Conservation (phyloP, 2,888 invertebrate species). For the Syrphus vitripennis region DNA sequence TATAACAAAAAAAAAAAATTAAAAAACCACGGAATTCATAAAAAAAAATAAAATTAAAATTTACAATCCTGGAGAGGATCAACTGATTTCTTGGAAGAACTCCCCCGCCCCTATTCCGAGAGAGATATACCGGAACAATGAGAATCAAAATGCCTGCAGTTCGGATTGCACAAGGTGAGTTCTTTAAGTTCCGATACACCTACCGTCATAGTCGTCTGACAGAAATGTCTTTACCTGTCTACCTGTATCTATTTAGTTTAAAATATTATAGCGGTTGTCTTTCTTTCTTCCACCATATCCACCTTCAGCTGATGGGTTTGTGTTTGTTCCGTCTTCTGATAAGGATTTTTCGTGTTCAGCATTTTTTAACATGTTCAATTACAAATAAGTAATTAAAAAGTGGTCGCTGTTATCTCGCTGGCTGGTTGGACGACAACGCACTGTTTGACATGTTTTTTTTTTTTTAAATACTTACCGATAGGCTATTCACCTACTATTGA, state of each 20-base stretch:
- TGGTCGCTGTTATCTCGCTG: slow-evolving; percentile 62
- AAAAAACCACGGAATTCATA: neutral
- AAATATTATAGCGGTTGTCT: neutral
- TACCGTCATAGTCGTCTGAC: neutral
- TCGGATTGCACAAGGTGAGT: slow-evolving; percentile 97
- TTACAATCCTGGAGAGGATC: slow-evolving; percentile 63
- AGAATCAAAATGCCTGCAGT: slow-evolving; percentile 99
- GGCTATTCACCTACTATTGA: neutral
- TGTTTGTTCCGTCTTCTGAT: slow-evolving; percentile 58
- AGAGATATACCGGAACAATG: slow-evolving; percentile 85
- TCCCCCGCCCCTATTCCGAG: slow-evolving; percentile 11
- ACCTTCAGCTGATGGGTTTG: neutral
- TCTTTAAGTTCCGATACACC: neutral
- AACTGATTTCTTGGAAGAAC: slow-evolving; percentile 49
- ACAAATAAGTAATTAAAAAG: slow-evolving; percentile 68
- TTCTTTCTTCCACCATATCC: neutral
- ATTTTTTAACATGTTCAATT: slow-evolving; percentile 56
- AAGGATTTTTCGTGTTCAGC: slow-evolving; percentile 32
- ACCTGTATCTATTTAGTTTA: too few relatives aligned
- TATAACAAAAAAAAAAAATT: neutral
- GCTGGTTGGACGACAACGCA: slow-evolving; percentile 42
- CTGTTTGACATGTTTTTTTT: slow-evolving; percentile 41
- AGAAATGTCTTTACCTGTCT: neutral
- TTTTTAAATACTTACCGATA: neutral
- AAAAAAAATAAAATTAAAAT: neutral